phyloP scores from a whole-genome alignment of 2,888 invertebrate genomes.

The Gnatocerus cornutus region DNA sequence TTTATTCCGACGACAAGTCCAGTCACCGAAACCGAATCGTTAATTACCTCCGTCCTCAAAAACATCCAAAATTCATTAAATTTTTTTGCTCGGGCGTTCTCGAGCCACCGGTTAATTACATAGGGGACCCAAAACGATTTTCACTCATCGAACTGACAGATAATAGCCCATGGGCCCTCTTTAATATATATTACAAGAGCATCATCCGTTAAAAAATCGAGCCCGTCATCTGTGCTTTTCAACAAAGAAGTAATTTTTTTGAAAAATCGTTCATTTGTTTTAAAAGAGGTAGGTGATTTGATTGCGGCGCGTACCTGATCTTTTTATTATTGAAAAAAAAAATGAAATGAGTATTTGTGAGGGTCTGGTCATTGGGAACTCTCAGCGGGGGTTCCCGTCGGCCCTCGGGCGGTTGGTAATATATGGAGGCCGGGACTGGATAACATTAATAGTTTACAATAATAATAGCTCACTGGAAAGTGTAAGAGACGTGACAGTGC shows the following conservation, averaged over 20 bases:
- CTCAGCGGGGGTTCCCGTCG: slow-evolving; percentile 67
- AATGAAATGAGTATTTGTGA: slow-evolving; percentile 56
- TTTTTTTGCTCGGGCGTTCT: slow-evolving; percentile 58
- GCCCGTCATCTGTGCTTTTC: slow-evolving; percentile 34
- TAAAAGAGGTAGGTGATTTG: slow-evolving; percentile 17
- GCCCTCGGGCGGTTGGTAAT: slow-evolving; percentile 67
- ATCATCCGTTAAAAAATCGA: slow-evolving; percentile 38
- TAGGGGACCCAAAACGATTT: slow-evolving; percentile 63
- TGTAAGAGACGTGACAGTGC: slow-evolving; percentile 36
- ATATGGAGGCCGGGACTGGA: slow-evolving; percentile 66
- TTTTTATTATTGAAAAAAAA: slow-evolving; percentile 46
- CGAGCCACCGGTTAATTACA: slow-evolving; percentile 67
- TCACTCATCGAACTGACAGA: slow-evolving; percentile 64
- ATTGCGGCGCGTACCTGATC: slow-evolving; percentile 41
- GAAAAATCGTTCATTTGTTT: slow-evolving; percentile 44
- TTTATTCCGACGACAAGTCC: slow-evolving; percentile 5
- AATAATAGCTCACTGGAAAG: slow-evolving; percentile 60
- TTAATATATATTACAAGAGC: slow-evolving; percentile 56
- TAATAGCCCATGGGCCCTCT: slow-evolving; percentile 59
- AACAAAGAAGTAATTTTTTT: slow-evolving; percentile 41
- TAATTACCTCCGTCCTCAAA: slow-evolving; percentile 23
- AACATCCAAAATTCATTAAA: slow-evolving; percentile 19
- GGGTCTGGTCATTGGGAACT: slow-evolving; percentile 68
- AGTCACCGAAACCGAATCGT: neutral
- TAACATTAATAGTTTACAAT: slow-evolving; percentile 66